Evolutionary conservation across 2,113 vertebrate genomes (phyloP).

Genomic region (Oryctolagus cuniculus): mOryCun1.1 NC_091453.1:543501-544000

Average conservation of each 20-base stretch:
- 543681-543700: not conserved
- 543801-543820: too few species aligned
- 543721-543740: too few species aligned
- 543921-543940: too few species aligned
- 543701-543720: not conserved
- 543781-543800: too few species aligned
- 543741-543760: too few species aligned
- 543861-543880: too few species aligned
- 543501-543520: not conserved
- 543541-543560: not conserved
- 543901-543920: too few species aligned
- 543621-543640: not conserved
- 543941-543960: not conserved
- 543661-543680: conserved; percentile 36
- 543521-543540: not conserved
- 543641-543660: not conserved
- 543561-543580: not conserved
- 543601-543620: not conserved
- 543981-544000: too few species aligned
- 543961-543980: not conserved
- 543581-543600: conserved; percentile 5
- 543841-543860: too few species aligned
- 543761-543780: too few species aligned
- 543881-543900: too few species aligned
- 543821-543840: too few species aligned